Conservation (phyloP, 2,888 invertebrate genomes). For the Eupeodes latifasciatus region DNA sequence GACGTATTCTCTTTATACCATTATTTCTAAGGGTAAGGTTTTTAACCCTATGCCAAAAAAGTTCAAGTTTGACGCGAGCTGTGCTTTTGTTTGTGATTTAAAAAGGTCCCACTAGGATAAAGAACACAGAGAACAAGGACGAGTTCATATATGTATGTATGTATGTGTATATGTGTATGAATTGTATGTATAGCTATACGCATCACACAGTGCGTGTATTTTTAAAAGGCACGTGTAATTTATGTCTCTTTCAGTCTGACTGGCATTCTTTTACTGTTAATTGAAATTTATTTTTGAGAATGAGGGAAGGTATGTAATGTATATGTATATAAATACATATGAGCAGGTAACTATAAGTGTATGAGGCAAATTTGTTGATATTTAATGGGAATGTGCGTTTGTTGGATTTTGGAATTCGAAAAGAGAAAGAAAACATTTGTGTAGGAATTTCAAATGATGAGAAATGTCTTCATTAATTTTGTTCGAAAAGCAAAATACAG, state of each 20-base stretch:
- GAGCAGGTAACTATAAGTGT: too few species aligned
- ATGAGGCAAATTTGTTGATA: not conserved
- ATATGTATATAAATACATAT: not conserved
- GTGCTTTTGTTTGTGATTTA: slow-evolving; percentile 8
- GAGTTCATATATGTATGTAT: not conserved
- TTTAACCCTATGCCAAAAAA: not conserved
- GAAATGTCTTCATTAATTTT: slow-evolving; percentile 12
- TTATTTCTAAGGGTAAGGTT: not conserved
- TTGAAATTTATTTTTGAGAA: slow-evolving; percentile 20
- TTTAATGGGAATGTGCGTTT: not conserved
- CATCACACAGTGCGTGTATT: not conserved
- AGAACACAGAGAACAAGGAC: not conserved
- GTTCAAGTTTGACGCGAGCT: not conserved
- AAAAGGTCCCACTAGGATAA: slow-evolving; percentile 4
- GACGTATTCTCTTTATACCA: not conserved
- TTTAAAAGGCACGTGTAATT: slow-evolving; percentile 32
- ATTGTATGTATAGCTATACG: not conserved
- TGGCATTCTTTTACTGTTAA: slow-evolving; percentile 25
- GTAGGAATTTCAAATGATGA: not conserved
- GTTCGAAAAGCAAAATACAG: not conserved
- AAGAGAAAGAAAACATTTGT: not conserved
- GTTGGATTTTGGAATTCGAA: not conserved
- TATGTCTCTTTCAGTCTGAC: slow-evolving; percentile 13
- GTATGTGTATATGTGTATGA: not conserved
- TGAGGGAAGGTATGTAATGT: not conserved